phyloP scores from a whole-genome alignment of 2,888 invertebrate species.

The Eristalis tenax region DNA sequence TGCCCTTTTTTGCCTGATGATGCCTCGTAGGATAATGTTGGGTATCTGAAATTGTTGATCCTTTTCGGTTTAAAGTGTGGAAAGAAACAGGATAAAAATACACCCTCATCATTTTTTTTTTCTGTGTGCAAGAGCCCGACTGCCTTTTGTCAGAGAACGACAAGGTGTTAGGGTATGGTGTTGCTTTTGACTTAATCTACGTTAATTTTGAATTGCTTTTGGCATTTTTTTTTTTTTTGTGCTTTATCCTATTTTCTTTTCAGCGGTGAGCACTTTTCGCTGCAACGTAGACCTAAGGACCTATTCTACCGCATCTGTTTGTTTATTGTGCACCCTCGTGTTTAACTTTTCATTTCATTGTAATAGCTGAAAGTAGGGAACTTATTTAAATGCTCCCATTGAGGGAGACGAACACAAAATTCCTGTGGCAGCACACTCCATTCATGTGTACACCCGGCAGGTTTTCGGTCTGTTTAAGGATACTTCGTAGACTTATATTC shows the following conservation, averaged over 20 bases:
- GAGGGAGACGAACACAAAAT: background rate
- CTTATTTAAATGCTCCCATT: conserved; percentile 25
- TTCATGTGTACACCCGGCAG: conserved; percentile 3
- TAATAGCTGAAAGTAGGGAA: background rate
- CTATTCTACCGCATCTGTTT: background rate
- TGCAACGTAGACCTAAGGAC: background rate
- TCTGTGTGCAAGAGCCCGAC: conserved; percentile 9
- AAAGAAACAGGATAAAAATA: conserved; percentile 39
- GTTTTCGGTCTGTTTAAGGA: background rate
- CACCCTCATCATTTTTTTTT: conserved; percentile 53
- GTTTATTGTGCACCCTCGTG: background rate
- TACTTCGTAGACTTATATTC: background rate
- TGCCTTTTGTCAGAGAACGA: conserved; percentile 23
- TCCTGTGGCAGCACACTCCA: background rate
- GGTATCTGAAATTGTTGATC: conserved; percentile 58
- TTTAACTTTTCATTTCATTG: conserved; percentile 25
- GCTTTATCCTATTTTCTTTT: conserved; percentile 1
- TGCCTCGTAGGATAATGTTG: conserved; percentile 54
- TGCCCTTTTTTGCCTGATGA: conserved; percentile 41
- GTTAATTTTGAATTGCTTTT: conserved; percentile 6
- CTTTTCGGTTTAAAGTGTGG: conserved; percentile 53
- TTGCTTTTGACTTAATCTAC: conserved; percentile 10
- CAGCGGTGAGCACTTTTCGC: background rate
- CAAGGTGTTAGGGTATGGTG: conserved; percentile 10
- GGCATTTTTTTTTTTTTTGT: background rate